Evolutionary conservation across 2,113 vertebrate genomes (phyloP), one percentile per base, ranked within the genome.

Genomic region (Hipposideros armiger): DNA sequence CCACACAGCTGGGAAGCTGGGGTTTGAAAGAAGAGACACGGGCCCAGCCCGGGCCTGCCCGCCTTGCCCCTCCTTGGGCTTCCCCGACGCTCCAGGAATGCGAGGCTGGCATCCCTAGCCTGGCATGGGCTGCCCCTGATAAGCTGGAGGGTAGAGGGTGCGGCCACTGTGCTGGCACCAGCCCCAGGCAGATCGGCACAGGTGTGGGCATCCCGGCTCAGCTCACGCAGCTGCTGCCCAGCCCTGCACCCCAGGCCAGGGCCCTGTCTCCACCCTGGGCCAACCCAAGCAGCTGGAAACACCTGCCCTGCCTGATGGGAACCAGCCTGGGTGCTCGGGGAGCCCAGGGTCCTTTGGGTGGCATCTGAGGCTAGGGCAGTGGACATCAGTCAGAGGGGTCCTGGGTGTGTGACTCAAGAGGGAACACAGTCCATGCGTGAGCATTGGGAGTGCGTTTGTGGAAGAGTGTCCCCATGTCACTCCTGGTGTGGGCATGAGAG

Each of bases 111-210:
- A 4, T 81, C 77, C 52, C 86, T 32, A 13, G 42, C 70, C 77
- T 47, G 90, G 62, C 84, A 87, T 19, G 7, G 56, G 40, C 78
- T 20, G 19, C 17, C 52, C 72, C 78, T 0, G 0, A 47, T 28
- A 58, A 58, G 89, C 93, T 50, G 81, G 17, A 62, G 77, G 86
- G 66, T 6, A 64, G 54, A 96, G 42, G 93, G 89, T 16, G 95
- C 3, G 5, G 93, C 93, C 90, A 58, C 30, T 0, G 0, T 3
- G 52, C 87, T 84, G 93, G 95, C 40, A 74, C n/a, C 92, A 42
- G 92, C 66, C 74, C 94, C 77, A 62, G 81, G 81, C 92, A 95
- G 86, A 96, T 82, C 76, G 15, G 15, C 88, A 58, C 92, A 94
- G 90, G 96, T 67, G 76, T 67, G 60, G 91, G 69, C 85, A 64